Conservation (phyloP, 1,140 invertebrate species). For the Drosophila triauraria region DNA sequence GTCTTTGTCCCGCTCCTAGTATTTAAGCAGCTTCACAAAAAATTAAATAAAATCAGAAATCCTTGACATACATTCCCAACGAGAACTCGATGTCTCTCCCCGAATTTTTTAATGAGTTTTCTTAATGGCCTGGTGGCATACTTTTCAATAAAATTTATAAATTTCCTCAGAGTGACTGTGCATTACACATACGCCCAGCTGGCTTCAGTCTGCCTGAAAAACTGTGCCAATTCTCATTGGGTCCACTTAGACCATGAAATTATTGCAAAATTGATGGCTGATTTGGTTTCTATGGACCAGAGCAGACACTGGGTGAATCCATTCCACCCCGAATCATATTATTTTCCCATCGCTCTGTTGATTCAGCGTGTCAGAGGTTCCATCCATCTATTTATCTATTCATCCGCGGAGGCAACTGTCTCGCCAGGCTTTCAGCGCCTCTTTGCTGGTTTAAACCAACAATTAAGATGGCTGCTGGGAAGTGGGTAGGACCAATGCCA, state of each 20-base stretch:
- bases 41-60: slow-evolving; percentile 3
- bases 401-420: slow-evolving; percentile 33
- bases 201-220: slow-evolving; percentile 37
- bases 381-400: slow-evolving; percentile 16
- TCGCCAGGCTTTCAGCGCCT: slow-evolving; percentile 42
- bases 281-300: slow-evolving; percentile 44
- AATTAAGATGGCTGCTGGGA: not conserved
- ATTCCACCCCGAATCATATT: slow-evolving; percentile 35
- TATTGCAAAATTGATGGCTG: slow-evolving; percentile 33
- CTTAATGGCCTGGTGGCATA: slow-evolving; percentile 18
- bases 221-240: slow-evolving; percentile 42
- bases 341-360: slow-evolving; percentile 31
- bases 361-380: slow-evolving; percentile 27
- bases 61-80: slow-evolving; percentile 29
- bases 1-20: not conserved
- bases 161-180: slow-evolving; percentile 15
- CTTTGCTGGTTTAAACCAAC: slow-evolving; percentile 15
- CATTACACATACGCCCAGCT: slow-evolving; percentile 38
- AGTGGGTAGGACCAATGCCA: not conserved
- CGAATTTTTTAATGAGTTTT: slow-evolving; percentile 23
- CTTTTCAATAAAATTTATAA: slow-evolving; percentile 20
- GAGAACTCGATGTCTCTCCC: not conserved
- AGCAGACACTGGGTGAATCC: slow-evolving; percentile 47
- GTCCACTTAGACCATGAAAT: slow-evolving; percentile 31
- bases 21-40: not conserved